phyloP scores from a whole-genome alignment of 2,888 invertebrate species.

The Lycophotia porphyrea region DNA sequence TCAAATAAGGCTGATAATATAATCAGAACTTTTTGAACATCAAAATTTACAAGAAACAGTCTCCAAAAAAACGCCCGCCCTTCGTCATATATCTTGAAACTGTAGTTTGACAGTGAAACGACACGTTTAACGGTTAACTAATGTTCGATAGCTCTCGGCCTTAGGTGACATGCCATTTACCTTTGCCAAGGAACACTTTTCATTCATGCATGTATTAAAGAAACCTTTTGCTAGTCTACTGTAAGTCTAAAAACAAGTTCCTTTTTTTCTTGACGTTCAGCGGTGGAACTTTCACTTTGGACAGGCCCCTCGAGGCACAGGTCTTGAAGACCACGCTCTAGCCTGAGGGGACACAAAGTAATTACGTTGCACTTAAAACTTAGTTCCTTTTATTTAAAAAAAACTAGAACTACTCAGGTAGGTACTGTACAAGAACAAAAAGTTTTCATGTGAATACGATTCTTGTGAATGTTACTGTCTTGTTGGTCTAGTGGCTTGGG shows the following conservation, averaged over 20 bases:
- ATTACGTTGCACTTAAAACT: slow-evolving; percentile 4
- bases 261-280: slow-evolving; percentile 1
- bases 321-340: slow-evolving; percentile 13
- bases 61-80: background rate
- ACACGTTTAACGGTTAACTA: background rate
- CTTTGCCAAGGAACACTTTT: background rate
- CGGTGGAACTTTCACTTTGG: slow-evolving; percentile 27
- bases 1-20: background rate
- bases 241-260: background rate
- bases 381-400: background rate
- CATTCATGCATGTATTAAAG: background rate
- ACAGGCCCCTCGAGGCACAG: slow-evolving; percentile 16
- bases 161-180: background rate
- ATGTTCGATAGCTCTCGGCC: background rate
- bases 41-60: background rate
- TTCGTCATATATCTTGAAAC: background rate
- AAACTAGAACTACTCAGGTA: background rate
- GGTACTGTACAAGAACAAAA: too few species aligned
- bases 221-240: background rate
- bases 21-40: background rate
- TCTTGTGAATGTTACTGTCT: background rate
- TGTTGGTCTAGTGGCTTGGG: background rate
- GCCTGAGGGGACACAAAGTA: slow-evolving; percentile 22
- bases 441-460: background rate
- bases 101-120: background rate